A percentile compares a stretch with the other conserved stretches of the same genome.
phyloP scores from a whole-genome alignment of 2,113 vertebrate genomes.

The Herpailurus yagouaroundi region DNA sequence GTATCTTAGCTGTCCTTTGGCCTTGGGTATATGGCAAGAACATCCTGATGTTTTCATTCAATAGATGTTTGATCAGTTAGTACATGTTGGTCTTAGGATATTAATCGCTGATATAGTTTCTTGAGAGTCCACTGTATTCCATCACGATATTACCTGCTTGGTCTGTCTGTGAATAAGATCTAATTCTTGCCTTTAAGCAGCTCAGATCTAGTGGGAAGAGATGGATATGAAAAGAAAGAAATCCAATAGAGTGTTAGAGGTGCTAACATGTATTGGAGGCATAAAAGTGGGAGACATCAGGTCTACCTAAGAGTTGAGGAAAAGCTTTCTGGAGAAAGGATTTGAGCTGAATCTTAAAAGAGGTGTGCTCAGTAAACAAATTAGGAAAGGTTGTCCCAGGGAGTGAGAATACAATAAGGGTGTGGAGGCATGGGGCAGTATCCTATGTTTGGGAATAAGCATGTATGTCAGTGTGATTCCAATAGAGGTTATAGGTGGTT shows the following conservation, averaged over 20 bases:
- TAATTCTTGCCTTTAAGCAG: not conserved
- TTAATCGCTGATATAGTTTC: not conserved
- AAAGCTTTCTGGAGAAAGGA: not conserved
- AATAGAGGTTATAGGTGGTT: not conserved
- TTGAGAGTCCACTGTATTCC: not conserved
- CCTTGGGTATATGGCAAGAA: not conserved
- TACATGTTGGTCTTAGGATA: not conserved
- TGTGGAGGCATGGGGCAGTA: not conserved
- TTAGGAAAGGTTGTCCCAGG: not conserved
- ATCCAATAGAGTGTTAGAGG: not conserved
- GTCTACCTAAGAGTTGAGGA: not conserved
- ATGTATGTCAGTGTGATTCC: not conserved
- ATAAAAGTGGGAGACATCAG: not conserved
- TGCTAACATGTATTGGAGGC: not conserved
- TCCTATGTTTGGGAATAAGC: not conserved
- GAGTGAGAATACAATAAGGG: not conserved
- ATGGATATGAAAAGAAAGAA: not conserved
- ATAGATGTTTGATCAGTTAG: not conserved
- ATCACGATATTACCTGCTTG: not conserved
- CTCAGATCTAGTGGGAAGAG: not conserved
- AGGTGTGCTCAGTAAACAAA: not conserved
- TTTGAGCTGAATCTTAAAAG: conserved; percentile 8
- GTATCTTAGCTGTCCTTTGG: not conserved
- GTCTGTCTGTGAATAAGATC: not conserved
- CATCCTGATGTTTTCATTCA: not conserved